Base-by-base conservation (phyloP, 2,113 vertebrate species). In the Synodontis membranacea region DNA sequence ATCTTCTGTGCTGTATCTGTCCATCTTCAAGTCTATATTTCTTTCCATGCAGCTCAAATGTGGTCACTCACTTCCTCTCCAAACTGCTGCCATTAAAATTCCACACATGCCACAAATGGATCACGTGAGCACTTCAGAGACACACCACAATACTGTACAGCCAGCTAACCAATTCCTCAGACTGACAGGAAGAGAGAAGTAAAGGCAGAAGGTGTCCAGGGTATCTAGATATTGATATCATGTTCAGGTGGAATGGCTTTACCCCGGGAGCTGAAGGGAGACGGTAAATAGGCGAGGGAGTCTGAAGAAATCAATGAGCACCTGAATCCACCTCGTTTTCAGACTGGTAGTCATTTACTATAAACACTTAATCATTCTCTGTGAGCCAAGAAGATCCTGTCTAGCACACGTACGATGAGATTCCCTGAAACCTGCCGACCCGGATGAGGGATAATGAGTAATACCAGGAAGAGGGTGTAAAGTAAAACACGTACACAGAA, bases 241-340 rank as follows among this genome's bases (percentile, higher is more conserved):
- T 91, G 86, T 88, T 86, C 76, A 78, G 88, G 83, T 86, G 66
- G 83, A 88, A 89, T 89, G 37, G 42, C 28, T 66, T 42, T 54
- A 48, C 54, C 48, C 84, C 74, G 75, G 87, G 88, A 90, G 68
- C 17, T 19, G 91, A 92, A 93, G 88, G 89, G 88, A 93, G 90
- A 92, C 86, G 90, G 88, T 86, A 89, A 90, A 92, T 88, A 84
- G 85, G 86, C 81, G 85, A 87, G 19, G 85, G 84, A 90, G 86
- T 87, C 86, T 83, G 25, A 83, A 85, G 90, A 89, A 89, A 92
- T 94, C 92, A 92, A 88, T 93, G 86, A 91, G 84, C 88, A 89
- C 89, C 86, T 87, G 88, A 91, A 85, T 91, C 87, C 83, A 86
- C 83, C 85, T 76, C 90, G 90, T 80, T 90, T 84, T 92, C 86